phyloP scores from a whole-genome alignment of 2,113 vertebrate species.

The Sakesphorus luctuosus region DNA sequence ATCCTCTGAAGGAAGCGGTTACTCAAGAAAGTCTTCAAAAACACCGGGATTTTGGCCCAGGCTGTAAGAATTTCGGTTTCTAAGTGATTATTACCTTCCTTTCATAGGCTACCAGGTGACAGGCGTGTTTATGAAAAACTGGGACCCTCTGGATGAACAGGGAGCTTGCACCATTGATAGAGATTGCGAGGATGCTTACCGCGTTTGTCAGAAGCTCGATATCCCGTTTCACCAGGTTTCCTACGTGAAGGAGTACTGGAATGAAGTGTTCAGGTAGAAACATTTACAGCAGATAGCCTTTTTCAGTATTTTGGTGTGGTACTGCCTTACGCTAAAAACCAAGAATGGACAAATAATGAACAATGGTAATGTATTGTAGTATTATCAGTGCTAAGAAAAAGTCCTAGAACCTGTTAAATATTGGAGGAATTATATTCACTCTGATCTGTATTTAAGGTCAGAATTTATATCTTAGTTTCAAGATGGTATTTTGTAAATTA shows the following conservation, averaged over 20 bases:
- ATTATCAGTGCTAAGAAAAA: background rate
- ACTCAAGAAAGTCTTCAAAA: background rate
- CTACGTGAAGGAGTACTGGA: slow-evolving; percentile 96
- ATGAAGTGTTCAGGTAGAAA: slow-evolving; percentile 92
- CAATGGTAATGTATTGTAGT: background rate
- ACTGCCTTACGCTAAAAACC: rapidly evolving
- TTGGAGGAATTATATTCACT: background rate
- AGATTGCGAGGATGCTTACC: slow-evolving; percentile 92
- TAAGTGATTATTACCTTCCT: rapidly evolving
- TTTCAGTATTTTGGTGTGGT: rapidly evolving
- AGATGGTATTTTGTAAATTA: background rate
- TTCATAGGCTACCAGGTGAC: slow-evolving; percentile 89
- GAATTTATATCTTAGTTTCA: background rate
- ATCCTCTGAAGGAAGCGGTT: background rate
- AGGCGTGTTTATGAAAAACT: slow-evolving; percentile 96
- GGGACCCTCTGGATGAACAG: slow-evolving; percentile 90
- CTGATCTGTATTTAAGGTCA: background rate
- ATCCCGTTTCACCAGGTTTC: slow-evolving; percentile 95
- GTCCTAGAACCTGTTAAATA: background rate
- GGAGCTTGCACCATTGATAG: slow-evolving; percentile 84
- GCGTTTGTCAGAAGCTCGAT: slow-evolving; percentile 84
- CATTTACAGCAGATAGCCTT: background rate
- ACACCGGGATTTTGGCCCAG: rapidly evolving
- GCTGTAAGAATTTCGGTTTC: background rate
- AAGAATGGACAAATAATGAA: background rate